Base-by-base conservation (phyloP, 2,113 vertebrate species). In the Spheniscus mendiculus region DNA sequence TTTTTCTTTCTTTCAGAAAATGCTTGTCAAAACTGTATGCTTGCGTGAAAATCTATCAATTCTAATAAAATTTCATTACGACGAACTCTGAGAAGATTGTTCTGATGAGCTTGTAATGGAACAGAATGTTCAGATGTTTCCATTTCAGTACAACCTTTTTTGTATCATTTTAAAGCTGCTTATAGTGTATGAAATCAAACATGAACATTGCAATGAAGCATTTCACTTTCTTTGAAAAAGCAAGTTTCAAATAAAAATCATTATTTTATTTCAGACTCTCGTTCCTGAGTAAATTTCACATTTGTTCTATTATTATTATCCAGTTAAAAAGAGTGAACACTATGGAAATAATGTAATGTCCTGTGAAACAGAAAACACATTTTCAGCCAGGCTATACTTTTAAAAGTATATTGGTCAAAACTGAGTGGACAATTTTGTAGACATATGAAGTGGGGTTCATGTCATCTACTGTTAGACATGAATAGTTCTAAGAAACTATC, bases 51-150 rank as follows among this genome's bases (percentile, higher is more conserved):
- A 93, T 79, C 47, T 83, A 85, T 88, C 85, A 72, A 83, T 86
- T 92, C 62, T 79, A 94, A 95, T 90, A 90, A 95, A 95, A 81
- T 76, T 91, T 89, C 58, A 76, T 96, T 91, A 76, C 79, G 36
- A 76, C 79, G 47, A 87, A 74, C 83, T 81, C 61, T 59, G 66
- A 88, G 69, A 89, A 91, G 49, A 90, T 76, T 95, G 53, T 70
- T 90, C 79, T 96, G 78, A 88, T 91, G 84, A 88, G 62, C 36
- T 87, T 72, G 59, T 90, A 93, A 93, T 80, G 40, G 90, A 94
- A 96, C 62, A 87, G 74, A 93, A 90, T 70, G 70, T 94, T 92
- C 83, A 92, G 63, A 88, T 58, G 8, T 80, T 93, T 91, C 67
- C 62, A 89, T 94, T 93, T 93, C 79, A 70, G 92, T 77, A 86